Evolutionary conservation across 2,113 vertebrate genomes (phyloP).

Genomic region (Sarotherodon lohbergeri): DNA sequence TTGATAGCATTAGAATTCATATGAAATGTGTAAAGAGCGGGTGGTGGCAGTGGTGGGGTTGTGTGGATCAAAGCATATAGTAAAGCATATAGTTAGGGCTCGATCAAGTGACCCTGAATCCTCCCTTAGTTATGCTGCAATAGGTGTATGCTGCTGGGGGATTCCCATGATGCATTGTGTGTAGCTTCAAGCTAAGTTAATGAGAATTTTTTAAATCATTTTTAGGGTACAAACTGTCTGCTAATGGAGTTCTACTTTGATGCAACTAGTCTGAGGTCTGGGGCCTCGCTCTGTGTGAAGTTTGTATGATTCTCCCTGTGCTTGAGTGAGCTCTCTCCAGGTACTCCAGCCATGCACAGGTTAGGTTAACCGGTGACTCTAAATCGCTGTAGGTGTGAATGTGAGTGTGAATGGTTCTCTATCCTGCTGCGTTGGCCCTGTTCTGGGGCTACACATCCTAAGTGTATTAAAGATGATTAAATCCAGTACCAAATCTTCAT

Average conservation of each 20-base stretch:
- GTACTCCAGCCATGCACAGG: not conserved
- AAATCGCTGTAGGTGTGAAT: not conserved
- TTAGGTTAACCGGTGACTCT: not conserved
- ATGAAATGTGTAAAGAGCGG: not conserved
- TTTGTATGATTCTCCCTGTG: not conserved
- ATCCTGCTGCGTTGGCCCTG: not conserved
- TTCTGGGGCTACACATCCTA: not conserved
- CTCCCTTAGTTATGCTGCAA: not conserved
- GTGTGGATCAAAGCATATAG: not conserved
- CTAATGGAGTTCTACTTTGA: not conserved
- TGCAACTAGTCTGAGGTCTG: not conserved
- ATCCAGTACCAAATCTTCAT: not conserved
- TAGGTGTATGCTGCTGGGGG: not conserved
- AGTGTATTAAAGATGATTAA: not conserved
- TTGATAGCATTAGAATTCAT: not conserved
- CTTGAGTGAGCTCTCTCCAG: not conserved
- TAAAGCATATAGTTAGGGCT: not conserved
- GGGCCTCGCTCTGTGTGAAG: not conserved
- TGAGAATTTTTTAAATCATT: not conserved
- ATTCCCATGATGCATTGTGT: not conserved
- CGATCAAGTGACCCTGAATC: not conserved
- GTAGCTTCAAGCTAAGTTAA: not conserved
- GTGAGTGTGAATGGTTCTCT: not conserved
- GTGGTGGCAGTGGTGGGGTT: not conserved
- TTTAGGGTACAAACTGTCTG: not conserved